Evolutionary conservation across 35 echinoderm and acorn worm species (phyloP).

Genomic region (Chiridota heheva): DNA sequence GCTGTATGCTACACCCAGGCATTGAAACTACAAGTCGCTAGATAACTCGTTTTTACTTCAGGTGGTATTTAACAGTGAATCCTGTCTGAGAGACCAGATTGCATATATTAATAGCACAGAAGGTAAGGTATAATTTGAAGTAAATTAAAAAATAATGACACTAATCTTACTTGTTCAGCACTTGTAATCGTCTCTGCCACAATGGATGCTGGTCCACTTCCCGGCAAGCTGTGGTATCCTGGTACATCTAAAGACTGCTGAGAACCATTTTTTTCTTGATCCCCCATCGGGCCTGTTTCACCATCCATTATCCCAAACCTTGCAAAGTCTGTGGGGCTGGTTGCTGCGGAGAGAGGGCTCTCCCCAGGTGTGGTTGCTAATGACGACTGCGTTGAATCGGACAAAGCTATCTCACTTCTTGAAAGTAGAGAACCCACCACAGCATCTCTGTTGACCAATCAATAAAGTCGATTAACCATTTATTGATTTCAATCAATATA

Average conservation of each 20-base stretch:
- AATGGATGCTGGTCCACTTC: slow-evolving; percentile 42
- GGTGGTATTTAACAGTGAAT: too few species aligned
- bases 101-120: too few species aligned
- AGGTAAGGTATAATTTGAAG: too few species aligned
- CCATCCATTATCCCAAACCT: slow-evolving; percentile 28
- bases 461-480: neutral
- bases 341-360: slow-evolving; percentile 66
- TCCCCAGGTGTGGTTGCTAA: slow-evolving; percentile 63
- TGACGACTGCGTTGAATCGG: slow-evolving; percentile 53
- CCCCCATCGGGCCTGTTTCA: slow-evolving; percentile 38
- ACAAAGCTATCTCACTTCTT: slow-evolving; percentile 48
- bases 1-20: too few species aligned
- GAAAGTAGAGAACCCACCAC: slow-evolving; percentile 88
- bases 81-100: too few species aligned
- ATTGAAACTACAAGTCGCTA: too few species aligned
- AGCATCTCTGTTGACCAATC: slow-evolving; percentile 59
- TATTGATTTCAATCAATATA: neutral
- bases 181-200: slow-evolving; percentile 95
- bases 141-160: too few species aligned
- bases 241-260: slow-evolving; percentile 21
- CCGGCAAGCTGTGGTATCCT: slow-evolving; percentile 22
- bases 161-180: slow-evolving; percentile 87
- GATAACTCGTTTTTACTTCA: too few species aligned
- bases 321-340: slow-evolving; percentile 63
- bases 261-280: slow-evolving; percentile 1